phyloP scores from a whole-genome alignment of 1,140 invertebrate species.

The Drosophila saltans region DNA sequence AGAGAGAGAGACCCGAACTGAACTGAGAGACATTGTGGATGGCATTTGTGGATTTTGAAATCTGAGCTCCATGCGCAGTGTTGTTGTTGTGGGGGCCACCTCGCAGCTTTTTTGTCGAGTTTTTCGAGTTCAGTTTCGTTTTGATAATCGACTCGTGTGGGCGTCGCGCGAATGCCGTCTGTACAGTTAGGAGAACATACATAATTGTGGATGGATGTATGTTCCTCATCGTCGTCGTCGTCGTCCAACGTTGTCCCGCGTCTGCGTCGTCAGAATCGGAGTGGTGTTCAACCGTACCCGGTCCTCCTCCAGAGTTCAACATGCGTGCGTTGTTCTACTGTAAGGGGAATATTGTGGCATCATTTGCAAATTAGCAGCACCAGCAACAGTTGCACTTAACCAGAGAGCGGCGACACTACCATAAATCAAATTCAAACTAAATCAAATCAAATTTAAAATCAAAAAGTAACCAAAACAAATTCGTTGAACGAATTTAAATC shows the following conservation, averaged over 20 bases:
- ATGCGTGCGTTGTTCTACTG: constrained; percentile 40
- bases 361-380: constrained; percentile 59
- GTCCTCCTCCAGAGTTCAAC: constrained; percentile 30
- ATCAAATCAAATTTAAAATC: not conserved
- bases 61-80: constrained; percentile 70
- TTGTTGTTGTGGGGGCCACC: constrained; percentile 37
- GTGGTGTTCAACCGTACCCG: constrained; percentile 2
- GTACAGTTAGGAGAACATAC: constrained; percentile 8
- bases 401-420: constrained; percentile 9
- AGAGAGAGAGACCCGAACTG: not conserved
- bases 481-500: constrained; percentile 54
- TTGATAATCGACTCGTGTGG: constrained; percentile 67
- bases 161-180: constrained; percentile 45
- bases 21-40: constrained; percentile 40
- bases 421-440: constrained; percentile 3
- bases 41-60: constrained; percentile 67
- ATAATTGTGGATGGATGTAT: constrained; percentile 25
- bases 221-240: constrained; percentile 27
- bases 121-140: constrained; percentile 55
- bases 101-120: constrained; percentile 31
- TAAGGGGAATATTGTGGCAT: constrained; percentile 26
- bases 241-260: constrained; percentile 36
- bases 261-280: constrained; percentile 34
- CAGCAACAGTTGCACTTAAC: constrained; percentile 50
- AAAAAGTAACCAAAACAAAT: constrained; percentile 25